Evolutionary conservation across 2,113 vertebrate genomes (phyloP), one percentile per base, ranked within the genome.

Genomic region (Entelurus aequoreus): DNA sequence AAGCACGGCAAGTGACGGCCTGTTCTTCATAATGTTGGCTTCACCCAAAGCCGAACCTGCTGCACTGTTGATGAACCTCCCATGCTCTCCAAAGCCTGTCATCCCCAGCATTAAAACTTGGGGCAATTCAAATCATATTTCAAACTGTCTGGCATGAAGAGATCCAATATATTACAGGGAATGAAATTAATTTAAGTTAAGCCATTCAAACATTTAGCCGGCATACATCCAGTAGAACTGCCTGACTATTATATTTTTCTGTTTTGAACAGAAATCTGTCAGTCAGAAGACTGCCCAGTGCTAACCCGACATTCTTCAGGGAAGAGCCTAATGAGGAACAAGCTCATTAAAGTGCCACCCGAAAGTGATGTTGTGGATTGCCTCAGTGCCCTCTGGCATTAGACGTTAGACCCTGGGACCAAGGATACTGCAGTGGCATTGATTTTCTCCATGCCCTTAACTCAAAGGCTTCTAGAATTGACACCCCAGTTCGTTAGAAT

Each of bases 21-120:
- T 52, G 54, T 62, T 48, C 50, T 40, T 51, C 46, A 51, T 54
- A 12, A 37, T 66, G 19, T 47, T 37, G 35, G 13, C 48, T 55
- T 76, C 61, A 70, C 63, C 53, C 4, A 42, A 15, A 53, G 11
- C 14, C 75, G 68, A 72, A 72, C 74, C 55, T 50, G 42, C 62
- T 60, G 49, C 35, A 49, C 48, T 40, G 21, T 40, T 13, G 15
- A n/a, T 71, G 54, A 64, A 65, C 68, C 38, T 36, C 49, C 50
- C 38, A n/a, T 19, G 13, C n/a, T 60, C 48, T 60, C 10, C 35
- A 58, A 60, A 21, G 11, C n/a, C 15, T 6, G 16, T 51, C 14
- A 2, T 21, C 37, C 7, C 12, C 14, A 54, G 6, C 40, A 38
- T 51, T 51, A 19, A 15, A 7, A 47, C 56, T 14, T 6, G 21